A percentile compares a stretch with the other conserved stretches of the same genome.
phyloP scores from a whole-genome alignment of 1,140 invertebrate species.

The Melipona quadrifasciata region DNA sequence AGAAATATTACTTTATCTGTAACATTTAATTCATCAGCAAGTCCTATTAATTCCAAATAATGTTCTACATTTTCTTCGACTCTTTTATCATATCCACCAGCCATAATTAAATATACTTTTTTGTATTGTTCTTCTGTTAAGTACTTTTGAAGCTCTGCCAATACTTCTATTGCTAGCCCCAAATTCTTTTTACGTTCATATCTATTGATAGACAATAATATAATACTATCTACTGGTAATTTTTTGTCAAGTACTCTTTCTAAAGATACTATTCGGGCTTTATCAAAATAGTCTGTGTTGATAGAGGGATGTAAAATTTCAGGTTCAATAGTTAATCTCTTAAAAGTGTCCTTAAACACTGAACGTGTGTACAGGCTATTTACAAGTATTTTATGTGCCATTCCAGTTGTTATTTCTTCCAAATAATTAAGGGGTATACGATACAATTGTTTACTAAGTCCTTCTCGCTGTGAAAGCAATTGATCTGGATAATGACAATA shows the following conservation, averaged over 20 bases:
- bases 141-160: slow-evolving; percentile 85
- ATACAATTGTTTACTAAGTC: slow-evolving; percentile 90
- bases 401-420: slow-evolving; percentile 93
- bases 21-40: slow-evolving; percentile 87
- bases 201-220: slow-evolving; percentile 97
- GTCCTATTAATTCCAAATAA: slow-evolving; percentile 88
- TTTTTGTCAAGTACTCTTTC: slow-evolving; percentile 79
- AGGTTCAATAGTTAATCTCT: slow-evolving; percentile 85
- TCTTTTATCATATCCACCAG: slow-evolving; percentile 97
- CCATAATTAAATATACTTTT: slow-evolving; percentile 93
- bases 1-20: slow-evolving; percentile 91
- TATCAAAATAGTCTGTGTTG: slow-evolving; percentile 90
- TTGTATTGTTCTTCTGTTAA: slow-evolving; percentile 83
- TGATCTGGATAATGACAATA: slow-evolving; percentile 99
- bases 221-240: slow-evolving; percentile 81
- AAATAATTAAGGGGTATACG: slow-evolving; percentile 94
- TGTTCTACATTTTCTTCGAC: slow-evolving; percentile 95
- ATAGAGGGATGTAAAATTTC: slow-evolving; percentile 97
- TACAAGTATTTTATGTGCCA: slow-evolving; percentile 94
- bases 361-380: slow-evolving; percentile 96
- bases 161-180: slow-evolving; percentile 90
- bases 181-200: slow-evolving; percentile 99
- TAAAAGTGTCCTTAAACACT: slow-evolving; percentile 94
- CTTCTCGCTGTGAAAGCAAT: slow-evolving; percentile 88
- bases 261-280: slow-evolving; percentile 81